phyloP scores from a whole-genome alignment of 2,888 invertebrate genomes.

The Chirona hameri region DNA sequence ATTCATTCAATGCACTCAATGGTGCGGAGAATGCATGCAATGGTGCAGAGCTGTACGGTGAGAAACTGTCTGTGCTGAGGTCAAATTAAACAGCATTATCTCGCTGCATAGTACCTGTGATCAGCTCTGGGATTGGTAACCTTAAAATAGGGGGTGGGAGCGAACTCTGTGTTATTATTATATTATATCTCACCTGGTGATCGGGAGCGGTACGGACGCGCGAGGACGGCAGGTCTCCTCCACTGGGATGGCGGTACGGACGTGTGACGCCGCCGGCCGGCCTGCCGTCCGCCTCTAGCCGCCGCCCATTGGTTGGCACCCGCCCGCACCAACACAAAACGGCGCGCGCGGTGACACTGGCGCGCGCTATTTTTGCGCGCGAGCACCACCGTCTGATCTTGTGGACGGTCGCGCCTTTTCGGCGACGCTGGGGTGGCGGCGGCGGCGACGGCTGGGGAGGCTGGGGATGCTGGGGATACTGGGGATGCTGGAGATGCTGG shows the following conservation, averaged over 20 bases:
- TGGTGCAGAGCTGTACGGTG: no score
- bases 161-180: no score
- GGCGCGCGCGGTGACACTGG: not conserved
- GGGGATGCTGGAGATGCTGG: no score
- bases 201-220: not conserved
- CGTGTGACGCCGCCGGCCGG: not conserved
- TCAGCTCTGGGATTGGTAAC: no score
- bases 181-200: not conserved
- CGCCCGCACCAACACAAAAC: not conserved
- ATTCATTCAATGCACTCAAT: no score
- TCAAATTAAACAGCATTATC: no score
- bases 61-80: no score
- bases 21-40: no score
- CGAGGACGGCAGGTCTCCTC: not conserved
- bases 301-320: conserved; percentile 4
- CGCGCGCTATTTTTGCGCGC: conserved; percentile 24
- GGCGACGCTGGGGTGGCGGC: not conserved
- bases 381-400: not conserved
- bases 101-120: no score
- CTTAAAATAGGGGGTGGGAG: no score
- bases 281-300: not conserved
- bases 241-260: not conserved
- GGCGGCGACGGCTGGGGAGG: not conserved
- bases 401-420: not conserved
- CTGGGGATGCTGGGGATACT: no score